These are phyloP conservation scores for Parotia lawesii DNA, from an alignment of 2,113 vertebrate genomes.

Conservation along the genomic window DNA sequence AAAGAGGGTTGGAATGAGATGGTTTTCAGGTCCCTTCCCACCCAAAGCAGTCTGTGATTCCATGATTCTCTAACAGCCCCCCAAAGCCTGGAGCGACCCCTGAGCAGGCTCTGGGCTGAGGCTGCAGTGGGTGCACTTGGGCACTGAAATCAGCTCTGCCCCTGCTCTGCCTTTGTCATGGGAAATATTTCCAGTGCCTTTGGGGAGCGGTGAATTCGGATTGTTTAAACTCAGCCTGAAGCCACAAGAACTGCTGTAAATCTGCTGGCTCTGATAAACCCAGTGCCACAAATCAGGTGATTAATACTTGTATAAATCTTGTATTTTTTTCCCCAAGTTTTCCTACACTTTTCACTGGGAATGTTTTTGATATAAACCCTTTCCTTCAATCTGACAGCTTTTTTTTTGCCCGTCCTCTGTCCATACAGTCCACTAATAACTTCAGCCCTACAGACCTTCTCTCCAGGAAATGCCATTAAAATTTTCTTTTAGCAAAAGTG, in stretches of 20 bases:
- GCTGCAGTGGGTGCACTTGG: background rate
- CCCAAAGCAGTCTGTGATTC: background rate
- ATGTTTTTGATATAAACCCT: background rate
- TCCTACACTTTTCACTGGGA: background rate
- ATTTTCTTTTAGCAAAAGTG: background rate
- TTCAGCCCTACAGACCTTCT: background rate
- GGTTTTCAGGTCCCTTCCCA: background rate
- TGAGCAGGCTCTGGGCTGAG: background rate
- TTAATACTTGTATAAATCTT: background rate
- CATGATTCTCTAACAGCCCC: background rate
- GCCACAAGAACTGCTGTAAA: background rate
- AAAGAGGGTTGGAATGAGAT: background rate
- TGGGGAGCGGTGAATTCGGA: background rate
- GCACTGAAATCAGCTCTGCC: background rate
- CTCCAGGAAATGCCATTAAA: background rate
- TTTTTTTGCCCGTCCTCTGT: background rate
- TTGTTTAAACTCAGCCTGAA: background rate
- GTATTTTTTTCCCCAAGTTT: background rate
- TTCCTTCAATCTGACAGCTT: background rate
- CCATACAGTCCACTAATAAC: background rate
- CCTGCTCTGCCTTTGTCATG: background rate
- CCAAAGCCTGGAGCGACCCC: background rate
- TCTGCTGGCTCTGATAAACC: background rate
- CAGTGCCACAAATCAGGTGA: background rate
- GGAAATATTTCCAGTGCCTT: background rate